These are phyloP conservation scores for Forpus xanthops DNA, from an alignment of 2,797 vertebrate species.

Conservation along the genomic window DNA sequence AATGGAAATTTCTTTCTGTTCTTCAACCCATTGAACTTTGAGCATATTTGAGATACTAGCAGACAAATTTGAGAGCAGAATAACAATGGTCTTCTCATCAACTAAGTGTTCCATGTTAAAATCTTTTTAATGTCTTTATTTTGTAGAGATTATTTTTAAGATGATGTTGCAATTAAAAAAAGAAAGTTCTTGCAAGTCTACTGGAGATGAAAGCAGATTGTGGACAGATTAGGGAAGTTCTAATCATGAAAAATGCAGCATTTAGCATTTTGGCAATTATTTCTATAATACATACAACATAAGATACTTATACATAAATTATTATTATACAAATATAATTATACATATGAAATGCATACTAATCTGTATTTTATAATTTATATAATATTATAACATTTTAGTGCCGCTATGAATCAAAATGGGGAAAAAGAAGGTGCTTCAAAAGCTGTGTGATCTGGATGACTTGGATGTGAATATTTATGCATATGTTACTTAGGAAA, in stretches of 20 bases:
- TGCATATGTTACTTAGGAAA: not conserved
- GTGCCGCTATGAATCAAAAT: not conserved
- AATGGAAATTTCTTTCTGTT: not conserved
- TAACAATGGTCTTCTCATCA: not conserved
- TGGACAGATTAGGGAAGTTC: not conserved
- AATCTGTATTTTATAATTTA: not conserved
- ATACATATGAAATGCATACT: not conserved
- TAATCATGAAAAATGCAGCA: not conserved
- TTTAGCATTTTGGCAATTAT: not conserved
- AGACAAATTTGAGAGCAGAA: not conserved
- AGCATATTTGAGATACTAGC: not conserved
- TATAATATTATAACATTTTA: not conserved
- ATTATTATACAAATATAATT: not conserved
- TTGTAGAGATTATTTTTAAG: not conserved
- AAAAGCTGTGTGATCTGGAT: not conserved
- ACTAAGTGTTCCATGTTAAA: not conserved
- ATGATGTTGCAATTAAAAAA: not conserved
- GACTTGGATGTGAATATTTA: not conserved
- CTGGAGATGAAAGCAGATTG: not conserved
- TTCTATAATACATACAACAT: not conserved
- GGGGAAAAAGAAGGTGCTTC: not conserved
- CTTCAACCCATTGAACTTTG: not conserved
- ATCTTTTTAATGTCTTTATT: not conserved
- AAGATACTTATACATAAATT: not conserved
- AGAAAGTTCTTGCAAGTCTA: not conserved